Conservation (phyloP, 2,113 vertebrate genomes). For the Corythornis cristatus region DNA sequence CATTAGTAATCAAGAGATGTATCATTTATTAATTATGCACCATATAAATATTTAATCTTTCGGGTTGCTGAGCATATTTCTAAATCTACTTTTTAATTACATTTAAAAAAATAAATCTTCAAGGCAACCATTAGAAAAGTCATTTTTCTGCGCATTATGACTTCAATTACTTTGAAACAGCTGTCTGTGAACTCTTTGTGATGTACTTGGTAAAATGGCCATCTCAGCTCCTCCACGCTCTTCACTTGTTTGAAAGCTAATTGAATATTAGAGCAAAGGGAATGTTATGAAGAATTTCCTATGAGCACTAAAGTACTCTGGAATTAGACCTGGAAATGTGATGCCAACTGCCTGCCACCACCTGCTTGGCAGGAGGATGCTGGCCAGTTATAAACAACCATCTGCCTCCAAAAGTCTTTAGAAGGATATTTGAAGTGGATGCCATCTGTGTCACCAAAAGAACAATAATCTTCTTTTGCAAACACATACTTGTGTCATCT, state of each 20-base stretch:
- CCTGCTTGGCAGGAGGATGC: background rate
- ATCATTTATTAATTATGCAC: slow-evolving; percentile 93
- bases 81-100: slow-evolving; percentile 89
- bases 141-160: slow-evolving; percentile 76
- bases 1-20: slow-evolving; percentile 92
- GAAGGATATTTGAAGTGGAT: background rate
- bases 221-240: slow-evolving; percentile 39
- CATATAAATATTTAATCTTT: slow-evolving; percentile 90
- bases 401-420: background rate
- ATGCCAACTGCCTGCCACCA: background rate
- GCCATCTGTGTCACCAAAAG: background rate
- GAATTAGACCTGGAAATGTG: slow-evolving; percentile 21
- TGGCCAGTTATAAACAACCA: background rate
- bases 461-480: background rate
- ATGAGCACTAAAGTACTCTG: background rate
- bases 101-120: slow-evolving; percentile 82
- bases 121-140: slow-evolving; percentile 83
- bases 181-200: slow-evolving; percentile 67
- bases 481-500: background rate
- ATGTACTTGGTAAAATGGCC: slow-evolving; percentile 73
- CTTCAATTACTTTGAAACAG: slow-evolving; percentile 75
- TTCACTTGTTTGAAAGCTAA: slow-evolving; percentile 57
- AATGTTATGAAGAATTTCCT: slow-evolving; percentile 50
- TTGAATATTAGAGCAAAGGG: slow-evolving; percentile 43
- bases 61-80: slow-evolving; percentile 81